Evolutionary conservation across 35 echinoderm and acorn worm species (phyloP), one percentile per base, ranked within the genome.

Genomic region (Diadema setosum): DNA sequence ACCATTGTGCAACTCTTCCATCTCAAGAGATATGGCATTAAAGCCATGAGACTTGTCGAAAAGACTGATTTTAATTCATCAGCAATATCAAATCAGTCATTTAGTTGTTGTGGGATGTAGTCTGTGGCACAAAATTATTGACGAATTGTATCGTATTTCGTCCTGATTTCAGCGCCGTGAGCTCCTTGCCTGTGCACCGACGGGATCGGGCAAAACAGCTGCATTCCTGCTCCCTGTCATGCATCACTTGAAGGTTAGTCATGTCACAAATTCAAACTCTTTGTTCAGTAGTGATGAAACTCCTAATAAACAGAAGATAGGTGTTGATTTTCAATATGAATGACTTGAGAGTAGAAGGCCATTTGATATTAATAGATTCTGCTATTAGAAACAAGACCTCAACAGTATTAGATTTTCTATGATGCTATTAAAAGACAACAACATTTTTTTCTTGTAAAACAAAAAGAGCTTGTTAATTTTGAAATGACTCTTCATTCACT

Each of bases 171-270:
- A 98, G 96, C 86, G 92, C 30, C 85, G 96, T 36, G 96, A 98
- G 49, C 55, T 98, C 12, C 81, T 98, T 25, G 96, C 96, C n/a
- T 98, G 96, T 91, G 96, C 96, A 12, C 96, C 96, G 8, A 98
- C 96, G 9, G 96, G 96, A 36, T 98, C 96, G 46, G 96, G 96
- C 2, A 98, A 98, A 69, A 98, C 96, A 7, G 96, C 96, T 31
- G 92, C 96, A 46, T 98, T 98, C 86, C 93, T 98, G 57, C 81
- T 98, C 17, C 96, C 96, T 41, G 73, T 98, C 5, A 46, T 98
- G 27, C 83, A 90, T 59, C 92, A 98, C 6, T 75, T 98, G 8
- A 94, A 98, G 92, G 96, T 98, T 42, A 39, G 63, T 80, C 26
- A 30, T 15, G 20, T 67, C 61, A 65, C 21, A 16, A 16, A n/a